Conservation (phyloP, 2,113 vertebrate genomes). For the Neotoma lepida region DNA sequence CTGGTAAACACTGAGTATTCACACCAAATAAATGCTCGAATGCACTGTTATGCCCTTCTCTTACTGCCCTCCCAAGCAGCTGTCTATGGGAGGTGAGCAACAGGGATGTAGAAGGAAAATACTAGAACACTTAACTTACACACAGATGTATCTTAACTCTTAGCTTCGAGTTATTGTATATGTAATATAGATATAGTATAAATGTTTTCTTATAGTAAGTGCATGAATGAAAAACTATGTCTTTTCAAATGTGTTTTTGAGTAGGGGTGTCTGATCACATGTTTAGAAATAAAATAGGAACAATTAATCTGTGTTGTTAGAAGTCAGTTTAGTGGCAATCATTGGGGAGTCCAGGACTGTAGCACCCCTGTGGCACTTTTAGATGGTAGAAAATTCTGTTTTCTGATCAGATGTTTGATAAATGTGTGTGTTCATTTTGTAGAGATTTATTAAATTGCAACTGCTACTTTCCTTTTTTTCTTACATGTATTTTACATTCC, state of each 20-base stretch:
- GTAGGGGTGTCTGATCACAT: no score
- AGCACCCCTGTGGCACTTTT: fast-evolving
- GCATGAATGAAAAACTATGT: neutral
- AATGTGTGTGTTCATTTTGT: neutral
- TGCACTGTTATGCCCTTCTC: neutral
- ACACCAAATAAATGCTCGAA: neutral
- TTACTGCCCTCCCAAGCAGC: no score
- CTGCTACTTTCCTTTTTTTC: neutral
- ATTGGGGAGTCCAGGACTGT: neutral
- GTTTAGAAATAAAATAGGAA: neutral
- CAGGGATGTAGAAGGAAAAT: neutral
- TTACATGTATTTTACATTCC: neutral
- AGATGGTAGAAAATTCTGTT: neutral
- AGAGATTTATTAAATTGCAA: neutral
- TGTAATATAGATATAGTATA: neutral
- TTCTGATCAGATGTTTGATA: neutral
- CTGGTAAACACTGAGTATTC: neutral
- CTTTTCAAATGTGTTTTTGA: neutral
- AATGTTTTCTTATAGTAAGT: neutral
- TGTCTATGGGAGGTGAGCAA: neutral
- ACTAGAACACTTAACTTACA: neutral
- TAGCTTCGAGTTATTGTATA: neutral
- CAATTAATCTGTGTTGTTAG: neutral
- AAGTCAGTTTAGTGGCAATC: neutral
- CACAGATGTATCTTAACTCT: neutral